Evolutionary conservation across 2,888 invertebrate genomes (phyloP), one percentile per base, ranked within the genome.

Genomic region (Chymomyza amoena): DNA sequence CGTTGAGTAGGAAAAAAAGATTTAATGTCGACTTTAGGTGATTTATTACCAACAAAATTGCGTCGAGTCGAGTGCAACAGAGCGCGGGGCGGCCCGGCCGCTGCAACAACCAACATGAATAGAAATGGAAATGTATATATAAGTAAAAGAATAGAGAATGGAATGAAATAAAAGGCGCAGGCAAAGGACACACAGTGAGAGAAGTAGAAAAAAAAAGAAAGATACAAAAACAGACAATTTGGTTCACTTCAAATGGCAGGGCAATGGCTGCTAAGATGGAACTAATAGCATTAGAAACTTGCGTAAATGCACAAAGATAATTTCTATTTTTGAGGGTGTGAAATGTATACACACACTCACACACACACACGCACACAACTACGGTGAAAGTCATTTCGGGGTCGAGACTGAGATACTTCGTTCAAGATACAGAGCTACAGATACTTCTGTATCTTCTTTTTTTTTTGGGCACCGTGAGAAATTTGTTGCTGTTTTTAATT

Each of bases 1-100:
- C 61, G 36, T 36, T 36, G 62, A 66, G 36, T 39, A 61, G 50
- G 50, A 62, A 65, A 70, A 84, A 90, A 88, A 90, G 90, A 90
- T 90, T 90, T 90, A 90, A 90, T 90, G 90, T 90, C 90, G 90
- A 87, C 90, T 90, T 90, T 90, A 80, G 88, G 90, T 90, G 90
- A 90, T 90, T 90, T 90, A 90, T 90, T 90, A 88, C 90, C 85
- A 89, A 87, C 84, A 90, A 88, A 90, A 90, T 90, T 90, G 89
- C 90, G 90, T 89, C 86, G 87, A 90, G 79, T 73, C 66, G 87
- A 81, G 80, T 87, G 88, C 82, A 84, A 75, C 74, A 69, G 81
- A 72, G 66, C 68, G 72, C 70, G 72, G 68, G 69, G 68, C 73
- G 70, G 57, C n/a, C 62, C 73, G 70, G 57, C n/a, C 62, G 39